A percentile compares a stretch with the other conserved stretches of the same genome.
These are phyloP conservation scores for Hemibagrus wyckioides DNA, from an alignment of 2,113 vertebrate genomes.

Conservation along the genomic window DNA sequence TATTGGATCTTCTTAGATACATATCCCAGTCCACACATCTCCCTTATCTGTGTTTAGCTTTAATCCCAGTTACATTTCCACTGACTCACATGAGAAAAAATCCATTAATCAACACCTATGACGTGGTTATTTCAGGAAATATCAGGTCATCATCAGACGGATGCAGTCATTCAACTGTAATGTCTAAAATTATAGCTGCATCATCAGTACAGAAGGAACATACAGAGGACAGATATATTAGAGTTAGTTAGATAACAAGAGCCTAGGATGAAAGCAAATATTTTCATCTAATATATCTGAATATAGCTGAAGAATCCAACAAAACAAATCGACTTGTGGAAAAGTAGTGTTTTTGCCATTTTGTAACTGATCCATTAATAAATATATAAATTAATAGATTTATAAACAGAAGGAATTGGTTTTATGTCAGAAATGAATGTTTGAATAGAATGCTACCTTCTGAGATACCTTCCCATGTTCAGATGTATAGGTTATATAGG, in stretches of 20 bases:
- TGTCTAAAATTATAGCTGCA: background rate
- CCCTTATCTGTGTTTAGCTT: constrained; percentile 41
- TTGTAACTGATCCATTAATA: background rate
- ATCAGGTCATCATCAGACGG: background rate
- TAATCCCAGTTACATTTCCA: constrained; percentile 13
- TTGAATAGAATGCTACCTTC: background rate
- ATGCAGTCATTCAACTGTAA: background rate
- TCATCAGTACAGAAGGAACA: background rate
- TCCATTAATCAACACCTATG: constrained; percentile 21
- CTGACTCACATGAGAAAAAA: constrained; percentile 26
- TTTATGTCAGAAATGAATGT: background rate
- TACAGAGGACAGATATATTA: background rate
- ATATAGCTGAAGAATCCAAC: background rate
- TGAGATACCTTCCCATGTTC: background rate
- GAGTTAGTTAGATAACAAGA: background rate
- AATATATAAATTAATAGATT: background rate
- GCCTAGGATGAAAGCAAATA: background rate
- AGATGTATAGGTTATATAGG: background rate
- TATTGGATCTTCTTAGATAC: constrained; percentile 36
- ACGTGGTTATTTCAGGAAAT: background rate
- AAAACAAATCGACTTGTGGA: background rate
- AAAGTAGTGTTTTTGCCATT: background rate
- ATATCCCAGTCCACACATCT: constrained; percentile 20
- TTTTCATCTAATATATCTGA: background rate
- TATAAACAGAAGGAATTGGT: background rate